Base-by-base conservation (phyloP, 2,797 vertebrate species). In the Sebastes dallii region DNA sequence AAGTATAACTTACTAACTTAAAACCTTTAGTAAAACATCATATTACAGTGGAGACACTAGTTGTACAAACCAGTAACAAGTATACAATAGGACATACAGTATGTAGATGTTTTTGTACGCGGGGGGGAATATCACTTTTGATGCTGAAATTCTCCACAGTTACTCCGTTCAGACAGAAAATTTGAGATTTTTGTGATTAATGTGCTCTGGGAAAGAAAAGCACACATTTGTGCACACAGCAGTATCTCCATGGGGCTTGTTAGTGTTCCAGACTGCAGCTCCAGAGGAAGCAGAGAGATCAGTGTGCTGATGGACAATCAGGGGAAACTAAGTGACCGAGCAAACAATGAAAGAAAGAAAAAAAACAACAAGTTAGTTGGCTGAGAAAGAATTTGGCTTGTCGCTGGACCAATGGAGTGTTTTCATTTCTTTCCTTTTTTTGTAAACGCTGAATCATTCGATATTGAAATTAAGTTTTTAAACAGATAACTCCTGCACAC, bases 221-320 rank as follows among this genome's bases (percentile, higher is more conserved):
- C 58, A 72, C 20, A 75, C 62, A 66, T 12, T 66, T 14, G 32
- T 25, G 46, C 16, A 72, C 61, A 61, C 55, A 52, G 76, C 62
- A 29, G n/a, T 36, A 30, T 66, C 70, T 81, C 66, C 52, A 61
- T 30, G 68, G 68, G 68, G 56, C 65, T 73, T 46, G 66, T 84
- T 75, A 60, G 54, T 60, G 58, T 27, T 73, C 58, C 73, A 77
- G 64, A 61, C n/a, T 69, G 4, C 56, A 54, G 72, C 56, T 79
- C 36, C 60, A 56, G 24, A 67, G 25, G 39, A 79, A 79, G 81
- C 34, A 54, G 76, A 77, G 66, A 66, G 58, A 77, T 72, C 70
- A 70, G 34, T 16, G 59, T 54, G 32, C 67, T 65, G 70, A 70
- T 73, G 54, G 36, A 80, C 46, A 79, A 55, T 78, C 59, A 67